Percentiles rank a stretch among this genome's conserved stretches.
Evolutionary conservation across 2,113 vertebrate genomes (phyloP).

Genomic region (Casuarius casuarius): DNA sequence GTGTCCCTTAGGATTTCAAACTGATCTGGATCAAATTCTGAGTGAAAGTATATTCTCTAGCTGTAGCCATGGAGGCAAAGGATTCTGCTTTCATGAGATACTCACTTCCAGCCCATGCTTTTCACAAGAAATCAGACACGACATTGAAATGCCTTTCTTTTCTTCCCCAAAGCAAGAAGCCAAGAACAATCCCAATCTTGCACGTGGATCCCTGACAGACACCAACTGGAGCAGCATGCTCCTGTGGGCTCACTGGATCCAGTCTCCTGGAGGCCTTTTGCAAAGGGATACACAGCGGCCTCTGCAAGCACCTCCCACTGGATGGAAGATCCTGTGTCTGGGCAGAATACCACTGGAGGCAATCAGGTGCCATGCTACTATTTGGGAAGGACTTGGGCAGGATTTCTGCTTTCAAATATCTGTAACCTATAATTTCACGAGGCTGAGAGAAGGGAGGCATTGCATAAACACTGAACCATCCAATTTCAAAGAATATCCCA

Average conservation of each 20-base stretch:
- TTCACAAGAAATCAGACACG: neutral
- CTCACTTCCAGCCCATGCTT: neutral
- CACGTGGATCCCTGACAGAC: neutral
- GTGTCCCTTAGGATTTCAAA: neutral
- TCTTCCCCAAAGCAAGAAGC: no score
- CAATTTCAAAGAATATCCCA: neutral
- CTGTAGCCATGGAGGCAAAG: neutral
- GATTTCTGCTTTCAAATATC: neutral
- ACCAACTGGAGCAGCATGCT: neutral
- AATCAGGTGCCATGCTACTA: neutral
- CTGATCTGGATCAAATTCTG: neutral
- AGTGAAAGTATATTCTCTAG: neutral
- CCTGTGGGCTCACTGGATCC: neutral
- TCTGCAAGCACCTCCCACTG: neutral
- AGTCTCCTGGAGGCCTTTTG: neutral
- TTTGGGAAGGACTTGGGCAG: neutral
- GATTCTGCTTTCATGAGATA: neutral
- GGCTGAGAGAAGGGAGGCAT: neutral
- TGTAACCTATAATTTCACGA: neutral
- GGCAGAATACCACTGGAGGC: neutral
- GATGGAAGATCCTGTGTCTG: neutral
- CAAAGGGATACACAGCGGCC: neutral
- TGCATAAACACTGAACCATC: neutral
- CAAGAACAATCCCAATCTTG: neutral
- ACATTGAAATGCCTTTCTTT: neutral